These are phyloP conservation scores for Exocentrus adspersus DNA, from an alignment of 2,888 invertebrate genomes.

Conservation along the genomic window DNA sequence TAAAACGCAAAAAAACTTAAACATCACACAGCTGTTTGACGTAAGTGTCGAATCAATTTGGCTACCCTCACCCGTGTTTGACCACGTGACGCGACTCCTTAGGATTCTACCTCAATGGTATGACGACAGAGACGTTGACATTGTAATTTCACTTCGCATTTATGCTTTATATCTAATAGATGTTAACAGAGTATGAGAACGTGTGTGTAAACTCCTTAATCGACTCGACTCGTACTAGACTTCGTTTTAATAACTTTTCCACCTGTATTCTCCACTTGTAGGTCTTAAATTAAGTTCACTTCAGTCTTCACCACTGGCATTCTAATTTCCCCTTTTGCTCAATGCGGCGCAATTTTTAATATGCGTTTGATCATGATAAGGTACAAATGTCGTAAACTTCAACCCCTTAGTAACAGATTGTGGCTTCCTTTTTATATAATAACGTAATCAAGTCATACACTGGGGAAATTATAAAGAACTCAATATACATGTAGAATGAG, in stretches of 20 bases:
- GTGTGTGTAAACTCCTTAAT: too few relatives aligned
- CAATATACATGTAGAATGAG: background rate
- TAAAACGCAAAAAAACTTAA: too few relatives aligned
- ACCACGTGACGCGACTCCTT: too few relatives aligned
- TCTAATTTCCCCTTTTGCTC: conserved; percentile 19
- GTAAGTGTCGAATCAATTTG: too few relatives aligned
- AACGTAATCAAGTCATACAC: conserved; percentile 4
- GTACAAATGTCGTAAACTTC: conserved; percentile 9
- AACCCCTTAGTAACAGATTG: conserved; percentile 5
- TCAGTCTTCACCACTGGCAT: conserved; percentile 16
- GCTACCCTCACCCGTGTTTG: too few relatives aligned
- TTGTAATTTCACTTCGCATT: too few relatives aligned
- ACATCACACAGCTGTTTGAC: too few relatives aligned
- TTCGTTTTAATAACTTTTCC: background rate
- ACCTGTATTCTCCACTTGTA: background rate
- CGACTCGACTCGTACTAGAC: background rate
- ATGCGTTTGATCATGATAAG: conserved; percentile 13
- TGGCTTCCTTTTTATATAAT: conserved; percentile 12
- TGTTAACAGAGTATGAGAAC: too few relatives aligned
- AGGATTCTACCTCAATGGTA: too few relatives aligned
- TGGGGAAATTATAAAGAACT: conserved; percentile 4
- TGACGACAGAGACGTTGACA: too few relatives aligned
- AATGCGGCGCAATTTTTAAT: conserved; percentile 19
- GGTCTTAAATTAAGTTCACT: conserved; percentile 7
- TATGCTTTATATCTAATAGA: too few relatives aligned